phyloP scores from a whole-genome alignment of 2,888 invertebrate species.

The Megamerina dolium region DNA sequence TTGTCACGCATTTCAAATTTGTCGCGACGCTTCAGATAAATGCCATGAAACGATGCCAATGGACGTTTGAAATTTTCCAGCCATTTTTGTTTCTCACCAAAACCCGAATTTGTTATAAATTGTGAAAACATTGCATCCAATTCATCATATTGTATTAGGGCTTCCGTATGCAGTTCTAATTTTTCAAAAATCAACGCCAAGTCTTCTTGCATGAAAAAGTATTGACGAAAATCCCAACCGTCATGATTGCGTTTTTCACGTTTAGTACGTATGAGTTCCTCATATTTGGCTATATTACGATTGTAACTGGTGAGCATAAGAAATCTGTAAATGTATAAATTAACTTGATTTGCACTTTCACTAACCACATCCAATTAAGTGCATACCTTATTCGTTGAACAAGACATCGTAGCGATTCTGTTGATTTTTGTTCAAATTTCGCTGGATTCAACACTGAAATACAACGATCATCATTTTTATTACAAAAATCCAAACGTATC shows the following conservation, averaged over 20 bases:
- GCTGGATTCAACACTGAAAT: constrained; percentile 87
- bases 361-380: too few species aligned
- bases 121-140: constrained; percentile 94
- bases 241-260: constrained; percentile 84
- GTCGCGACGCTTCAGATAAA: constrained; percentile 57
- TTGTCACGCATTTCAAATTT: constrained; percentile 52
- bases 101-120: constrained; percentile 89
- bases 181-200: constrained; percentile 91
- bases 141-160: constrained; percentile 94
- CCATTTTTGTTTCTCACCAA: constrained; percentile 83
- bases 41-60: constrained; percentile 77
- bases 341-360: too few species aligned
- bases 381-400: constrained; percentile 76
- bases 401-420: constrained; percentile 84
- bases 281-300: constrained; percentile 76
- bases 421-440: constrained; percentile 79
- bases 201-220: constrained; percentile 92
- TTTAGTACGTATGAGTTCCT: constrained; percentile 83
- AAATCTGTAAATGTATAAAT: too few species aligned
- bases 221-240: constrained; percentile 91
- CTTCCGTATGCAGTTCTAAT: constrained; percentile 88
- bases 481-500: constrained; percentile 87
- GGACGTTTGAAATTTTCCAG: constrained; percentile 72
- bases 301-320: constrained; percentile 81
- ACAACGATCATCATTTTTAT: constrained; percentile 82